phyloP scores from a whole-genome alignment of 2,113 vertebrate genomes.

The Bombycilla garrulus region DNA sequence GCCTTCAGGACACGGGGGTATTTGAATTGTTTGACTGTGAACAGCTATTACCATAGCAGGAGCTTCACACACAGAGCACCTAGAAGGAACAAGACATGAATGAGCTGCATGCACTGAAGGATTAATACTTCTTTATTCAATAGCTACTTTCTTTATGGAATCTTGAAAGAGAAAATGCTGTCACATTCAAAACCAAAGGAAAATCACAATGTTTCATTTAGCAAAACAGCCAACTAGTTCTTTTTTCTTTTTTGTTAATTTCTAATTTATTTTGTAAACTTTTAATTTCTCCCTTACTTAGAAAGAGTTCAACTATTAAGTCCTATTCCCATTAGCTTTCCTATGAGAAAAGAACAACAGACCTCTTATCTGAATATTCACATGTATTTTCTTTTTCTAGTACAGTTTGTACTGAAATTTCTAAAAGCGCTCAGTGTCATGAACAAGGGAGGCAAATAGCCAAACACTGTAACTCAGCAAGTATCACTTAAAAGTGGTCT shows the following conservation, averaged over 20 bases:
- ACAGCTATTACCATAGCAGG: slow-evolving; percentile 97
- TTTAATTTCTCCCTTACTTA: not conserved
- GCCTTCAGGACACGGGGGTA: slow-evolving; percentile 80
- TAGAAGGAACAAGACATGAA: slow-evolving; percentile 42
- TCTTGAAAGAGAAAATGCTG: not conserved
- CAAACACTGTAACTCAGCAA: not conserved
- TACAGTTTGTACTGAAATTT: not conserved
- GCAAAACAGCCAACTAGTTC: not conserved
- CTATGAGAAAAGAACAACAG: not conserved
- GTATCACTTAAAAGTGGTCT: not conserved
- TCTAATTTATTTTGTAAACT: not conserved
- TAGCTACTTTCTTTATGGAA: not conserved
- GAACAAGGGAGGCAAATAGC: not conserved
- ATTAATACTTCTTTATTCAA: not conserved
- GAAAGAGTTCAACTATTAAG: not conserved
- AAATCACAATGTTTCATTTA: not conserved
- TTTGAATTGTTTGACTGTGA: slow-evolving; percentile 88
- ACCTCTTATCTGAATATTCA: not conserved
- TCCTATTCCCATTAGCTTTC: not conserved
- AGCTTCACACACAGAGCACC: slow-evolving; percentile 93
- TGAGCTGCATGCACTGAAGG: not conserved
- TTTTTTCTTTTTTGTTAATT: not conserved
- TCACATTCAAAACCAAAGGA: not conserved
- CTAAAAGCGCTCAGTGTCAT: not conserved
- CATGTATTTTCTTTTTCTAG: not conserved